Percentiles rank a stretch among this genome's conserved stretches.
Conservation (phyloP, 2,797 vertebrate genomes). For the Oryzias sinensis region DNA sequence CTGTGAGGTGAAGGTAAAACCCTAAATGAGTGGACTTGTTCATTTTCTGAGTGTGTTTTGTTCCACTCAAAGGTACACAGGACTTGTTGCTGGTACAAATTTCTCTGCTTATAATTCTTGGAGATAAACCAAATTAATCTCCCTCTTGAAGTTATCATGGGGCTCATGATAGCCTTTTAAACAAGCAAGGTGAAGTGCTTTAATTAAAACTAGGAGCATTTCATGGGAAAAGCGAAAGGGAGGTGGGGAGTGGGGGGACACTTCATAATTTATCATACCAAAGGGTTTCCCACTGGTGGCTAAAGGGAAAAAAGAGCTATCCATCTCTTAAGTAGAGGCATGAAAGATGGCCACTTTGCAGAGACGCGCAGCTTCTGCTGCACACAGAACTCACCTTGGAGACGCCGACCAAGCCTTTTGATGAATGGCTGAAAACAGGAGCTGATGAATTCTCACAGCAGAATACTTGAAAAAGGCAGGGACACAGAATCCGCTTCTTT, state of each 20-base stretch:
- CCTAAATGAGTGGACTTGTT: too few relatives aligned
- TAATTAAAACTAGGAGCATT: slow-evolving; percentile 81
- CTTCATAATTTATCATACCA: slow-evolving; percentile 77
- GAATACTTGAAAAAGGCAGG: slow-evolving; percentile 49
- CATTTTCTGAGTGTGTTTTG: too few relatives aligned
- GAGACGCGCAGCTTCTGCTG: slow-evolving; percentile 21
- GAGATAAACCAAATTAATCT: slow-evolving; percentile 86
- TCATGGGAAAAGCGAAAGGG: slow-evolving; percentile 64
- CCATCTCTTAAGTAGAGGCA: slow-evolving; percentile 56
- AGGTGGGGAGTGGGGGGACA: slow-evolving; percentile 54
- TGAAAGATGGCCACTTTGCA: slow-evolving; percentile 55
- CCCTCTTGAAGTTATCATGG: slow-evolving; percentile 76
- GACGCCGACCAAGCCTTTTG: slow-evolving; percentile 45
- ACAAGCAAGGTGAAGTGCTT: slow-evolving; percentile 82
- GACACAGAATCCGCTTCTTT: slow-evolving; percentile 59
- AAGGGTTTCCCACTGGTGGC: slow-evolving; percentile 57
- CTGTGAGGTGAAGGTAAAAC: too few relatives aligned
- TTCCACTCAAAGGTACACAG: too few relatives aligned
- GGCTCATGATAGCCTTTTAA: slow-evolving; percentile 83
- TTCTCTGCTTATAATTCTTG: slow-evolving; percentile 47
- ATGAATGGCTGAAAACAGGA: slow-evolving; percentile 30
- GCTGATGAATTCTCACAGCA: slow-evolving; percentile 18
- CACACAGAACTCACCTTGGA: slow-evolving; percentile 37
- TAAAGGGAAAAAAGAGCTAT: slow-evolving; percentile 56
- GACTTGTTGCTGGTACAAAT: neutral